A percentile compares a stretch with the other conserved stretches of the same genome.
Conservation (phyloP, 1,140 invertebrate species). For the Musca vetustissima region DNA sequence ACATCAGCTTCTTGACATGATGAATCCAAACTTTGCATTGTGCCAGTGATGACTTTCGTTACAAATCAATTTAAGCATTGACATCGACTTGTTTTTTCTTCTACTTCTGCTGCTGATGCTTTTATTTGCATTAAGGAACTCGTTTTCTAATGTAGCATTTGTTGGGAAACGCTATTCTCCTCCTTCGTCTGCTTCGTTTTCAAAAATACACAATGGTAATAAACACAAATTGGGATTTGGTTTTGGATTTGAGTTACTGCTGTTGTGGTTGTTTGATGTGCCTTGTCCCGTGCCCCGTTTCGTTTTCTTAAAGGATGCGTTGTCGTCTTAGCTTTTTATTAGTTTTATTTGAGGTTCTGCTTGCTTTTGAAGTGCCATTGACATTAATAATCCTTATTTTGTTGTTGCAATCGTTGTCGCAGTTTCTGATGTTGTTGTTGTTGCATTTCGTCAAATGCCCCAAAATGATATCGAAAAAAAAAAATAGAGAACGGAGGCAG, state of each 20-base stretch:
- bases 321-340: too few relatives aligned
- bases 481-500: neutral
- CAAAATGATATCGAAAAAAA: neutral
- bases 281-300: too few relatives aligned
- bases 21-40: slow-evolving; percentile 65
- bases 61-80: slow-evolving; percentile 35
- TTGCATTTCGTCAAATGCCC: neutral
- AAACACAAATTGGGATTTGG: too few relatives aligned
- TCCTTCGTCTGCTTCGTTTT: too few relatives aligned
- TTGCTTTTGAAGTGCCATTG: neutral
- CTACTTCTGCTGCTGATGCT: neutral
- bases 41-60: slow-evolving; percentile 57
- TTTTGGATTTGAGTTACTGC: too few relatives aligned
- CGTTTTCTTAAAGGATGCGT: too few relatives aligned
- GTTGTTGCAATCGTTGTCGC: slow-evolving; percentile 1
- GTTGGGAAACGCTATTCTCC: too few relatives aligned
- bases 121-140: slow-evolving; percentile 13
- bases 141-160: neutral
- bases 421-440: neutral
- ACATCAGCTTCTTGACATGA: slow-evolving; percentile 66
- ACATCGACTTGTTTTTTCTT: slow-evolving; percentile 9
- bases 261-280: too few relatives aligned
- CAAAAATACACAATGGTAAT: too few relatives aligned
- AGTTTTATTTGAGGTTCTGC: too few relatives aligned
- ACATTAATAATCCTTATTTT: slow-evolving; percentile 9